Base-by-base conservation (phyloP, 2,888 invertebrate species). In the Podotricha telesiphe region DNA sequence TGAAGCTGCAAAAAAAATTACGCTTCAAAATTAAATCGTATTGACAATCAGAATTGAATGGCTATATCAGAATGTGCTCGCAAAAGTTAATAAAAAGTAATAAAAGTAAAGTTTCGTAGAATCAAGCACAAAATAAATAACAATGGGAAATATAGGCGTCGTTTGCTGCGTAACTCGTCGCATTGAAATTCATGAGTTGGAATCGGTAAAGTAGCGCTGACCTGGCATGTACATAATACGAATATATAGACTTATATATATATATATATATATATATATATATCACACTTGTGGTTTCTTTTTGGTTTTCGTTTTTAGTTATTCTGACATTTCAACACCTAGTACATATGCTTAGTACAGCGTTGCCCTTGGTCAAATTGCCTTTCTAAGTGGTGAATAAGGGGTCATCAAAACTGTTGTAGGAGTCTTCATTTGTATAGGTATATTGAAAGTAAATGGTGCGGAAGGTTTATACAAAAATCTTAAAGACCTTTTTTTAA, bases 141-240 rank as follows among this genome's bases (percentile, higher is more conserved):
- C 17, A 53, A 53, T 10, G 2, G 53, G 17, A 53, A 53, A 53
- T 53, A 53, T 53, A 34, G 53, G 53, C 53, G 34, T 53, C 34
- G 53, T 53, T 34, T 53, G 53, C 53, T 53, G 53, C 53, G 53
- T 53, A 17, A 10, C 53, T 51, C 51, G 34, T 34, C 53, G 53
- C 53, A 53, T 53, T 53, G 28, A 34, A 53, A 53, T 53, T 53
- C 53, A 53, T 53, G 34, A 53, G 34, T 53, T 34, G 53, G 34
- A 53, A 53, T 53, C 28, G 34, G 53, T 53, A 17, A 28, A 51
- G 22, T 34, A 53, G 34, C n/a, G 53, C 53, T 53, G 53, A 53
- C 53, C 53, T 53, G 53, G 34, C 34, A 28, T 34, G n/a, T 34
- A 34, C 51, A n/a, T n/a, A 22, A 7, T 51, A 22, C 2, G 8